Conservation (phyloP, 53 echinoderm and acorn worm species). For the Zoroaster sp. region DNA sequence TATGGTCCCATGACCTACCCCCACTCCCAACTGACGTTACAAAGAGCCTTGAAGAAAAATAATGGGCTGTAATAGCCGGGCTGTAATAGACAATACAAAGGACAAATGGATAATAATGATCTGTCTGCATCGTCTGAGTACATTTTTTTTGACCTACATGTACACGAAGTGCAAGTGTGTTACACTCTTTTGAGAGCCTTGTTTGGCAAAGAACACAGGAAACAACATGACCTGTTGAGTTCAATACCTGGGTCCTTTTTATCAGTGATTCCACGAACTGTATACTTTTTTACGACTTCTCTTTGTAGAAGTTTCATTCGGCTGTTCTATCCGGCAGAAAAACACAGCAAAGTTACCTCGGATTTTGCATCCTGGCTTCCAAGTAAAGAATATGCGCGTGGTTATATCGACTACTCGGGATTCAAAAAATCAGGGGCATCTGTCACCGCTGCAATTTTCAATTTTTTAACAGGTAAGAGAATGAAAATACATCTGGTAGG, state of each 20-base stretch:
- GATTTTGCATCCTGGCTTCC: constrained; percentile 71
- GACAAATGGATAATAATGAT: too few species aligned
- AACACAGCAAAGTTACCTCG: background rate
- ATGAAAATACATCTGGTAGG: background rate
- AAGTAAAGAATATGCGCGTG: constrained; percentile 70
- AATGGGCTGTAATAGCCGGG: too few species aligned
- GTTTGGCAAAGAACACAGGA: background rate
- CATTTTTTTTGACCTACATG: too few species aligned
- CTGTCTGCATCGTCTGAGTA: too few species aligned
- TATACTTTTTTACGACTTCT: background rate
- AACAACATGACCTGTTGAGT: too few species aligned
- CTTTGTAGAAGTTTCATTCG: constrained; percentile 72
- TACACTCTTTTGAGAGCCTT: too few species aligned
- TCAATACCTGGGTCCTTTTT: background rate
- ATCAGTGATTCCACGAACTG: too few species aligned
- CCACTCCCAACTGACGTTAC: too few species aligned
- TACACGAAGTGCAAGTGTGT: too few species aligned
- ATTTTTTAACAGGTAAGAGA: constrained; percentile 9
- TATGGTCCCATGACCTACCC: too few species aligned
- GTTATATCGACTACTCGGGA: constrained; percentile 58
- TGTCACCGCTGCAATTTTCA: background rate
- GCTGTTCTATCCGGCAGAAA: constrained; percentile 75
- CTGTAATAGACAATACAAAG: too few species aligned
- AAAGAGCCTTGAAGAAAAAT: too few species aligned
- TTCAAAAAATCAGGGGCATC: background rate